Conservation (phyloP, 2,797 vertebrate genomes). For the Babyrousa celebensis region DNA sequence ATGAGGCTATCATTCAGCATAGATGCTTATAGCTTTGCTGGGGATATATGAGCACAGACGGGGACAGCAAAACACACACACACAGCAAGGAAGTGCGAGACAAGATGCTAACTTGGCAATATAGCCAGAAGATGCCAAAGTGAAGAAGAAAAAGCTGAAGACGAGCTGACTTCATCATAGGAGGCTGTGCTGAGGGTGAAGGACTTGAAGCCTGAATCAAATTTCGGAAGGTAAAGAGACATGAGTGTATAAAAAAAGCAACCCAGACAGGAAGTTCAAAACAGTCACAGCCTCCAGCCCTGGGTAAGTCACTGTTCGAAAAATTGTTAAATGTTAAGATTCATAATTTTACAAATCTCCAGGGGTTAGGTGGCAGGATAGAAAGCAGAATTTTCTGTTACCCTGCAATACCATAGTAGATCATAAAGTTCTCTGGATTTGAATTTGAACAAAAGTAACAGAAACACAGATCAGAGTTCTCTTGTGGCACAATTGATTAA, state of each 20-base stretch:
- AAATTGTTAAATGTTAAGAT: background rate
- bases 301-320: background rate
- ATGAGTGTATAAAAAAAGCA: background rate
- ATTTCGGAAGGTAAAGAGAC: fast-evolving
- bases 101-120: background rate
- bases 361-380: background rate
- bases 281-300: background rate
- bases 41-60: background rate
- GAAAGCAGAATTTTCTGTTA: conserved; percentile 5
- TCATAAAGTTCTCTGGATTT: background rate
- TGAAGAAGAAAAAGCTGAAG: background rate
- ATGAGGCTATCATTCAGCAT: background rate
- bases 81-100: background rate
- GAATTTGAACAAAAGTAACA: background rate
- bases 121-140: background rate
- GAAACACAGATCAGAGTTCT: background rate
- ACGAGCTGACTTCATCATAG: background rate
- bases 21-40: background rate
- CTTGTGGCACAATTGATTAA: no score
- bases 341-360: background rate
- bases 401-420: background rate
- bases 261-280: no score
- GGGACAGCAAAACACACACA: background rate
- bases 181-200: background rate
- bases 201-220: background rate